Base-by-base conservation (phyloP, 2,888 invertebrate species). In the Clusia tigrina region DNA sequence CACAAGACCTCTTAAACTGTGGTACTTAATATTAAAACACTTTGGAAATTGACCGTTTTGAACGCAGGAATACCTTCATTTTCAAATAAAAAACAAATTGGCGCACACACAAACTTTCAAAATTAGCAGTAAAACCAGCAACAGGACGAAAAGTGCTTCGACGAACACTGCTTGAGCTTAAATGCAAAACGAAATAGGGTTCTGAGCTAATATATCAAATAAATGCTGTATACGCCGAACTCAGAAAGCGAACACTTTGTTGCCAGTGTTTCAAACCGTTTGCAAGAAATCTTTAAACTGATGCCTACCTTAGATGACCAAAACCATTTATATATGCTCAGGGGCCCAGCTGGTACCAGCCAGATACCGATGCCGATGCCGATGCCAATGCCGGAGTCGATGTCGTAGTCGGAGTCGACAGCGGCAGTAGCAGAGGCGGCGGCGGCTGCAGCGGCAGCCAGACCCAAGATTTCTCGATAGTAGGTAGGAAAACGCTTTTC, bases 251-350 rank as follows among this genome's bases (percentile, higher is more conserved):
- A 48, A 48, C 42, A 48, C 48, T 48, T 18, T 5, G 48, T 18
- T 2, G n/a, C 18, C 18, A 48, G 48, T 48, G 48, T 22, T 48
- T 48, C 20, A 22, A 77, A 80, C 80, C 81, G 81, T 81, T 81
- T 78, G 81, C 77, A 77, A 78, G 80, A 79, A 80, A 78, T 79
- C 78, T 79, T 76, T 78, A 76, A 82, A 83, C 83, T 83, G 83
- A 83, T 83, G 82, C 72, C 73, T 78, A 72, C 67, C 76, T 76
- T 76, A 77, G 81, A 83, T 83, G 82, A 81, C 82, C 83, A 83
- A 83, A 83, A 83, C 79, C 77, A 79, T 83, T 83, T 83, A 81
- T 83, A 82, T 82, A 83, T 79, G 78, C 81, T 72, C 63, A 70
- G 67, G 65, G 63, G 65, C 69, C 61, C 60, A 67, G 62, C 67